Base-by-base conservation (phyloP, 1,140 invertebrate species). In the Myzus persicae region DNA sequence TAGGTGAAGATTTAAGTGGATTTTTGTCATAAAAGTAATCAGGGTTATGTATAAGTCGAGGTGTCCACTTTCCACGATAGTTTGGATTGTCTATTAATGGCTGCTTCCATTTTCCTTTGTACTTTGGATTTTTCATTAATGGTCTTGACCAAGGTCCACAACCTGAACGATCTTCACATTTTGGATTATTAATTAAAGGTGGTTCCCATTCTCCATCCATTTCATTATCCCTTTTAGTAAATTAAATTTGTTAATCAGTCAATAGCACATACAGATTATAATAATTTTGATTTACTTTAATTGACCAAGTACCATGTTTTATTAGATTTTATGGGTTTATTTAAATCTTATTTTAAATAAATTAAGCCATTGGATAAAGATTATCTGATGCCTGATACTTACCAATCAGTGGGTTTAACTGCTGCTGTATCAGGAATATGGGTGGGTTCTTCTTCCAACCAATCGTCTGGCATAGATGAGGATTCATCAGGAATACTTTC, bases 181-280 rank as follows among this genome's bases (percentile, higher is more conserved):
- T 96, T 0, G 99, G 98, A 96, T 99, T 99, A 93, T 97, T 96
- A 51, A 99, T 97, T 91, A 99, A 96, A 1, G 99, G 98, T 36
- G 99, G 97, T 95, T 99, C 99, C 99, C 99, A 99, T 95, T 98
- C 97, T 1, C 99, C 99, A 96, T 99, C 99, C 97, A 99, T 99
- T 94, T 99, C 98, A 88, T 97, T 96, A 95, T 99, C 99, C 97
- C 97, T 97, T 90, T 81, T 94, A 94, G 11, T 67, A 40, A 90
- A 54, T 31, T 31, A 31, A 42, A 89, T 46, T 87, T 31, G 44
- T 18, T 31, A 14, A 44, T n/a, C 38, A 82, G 5, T 76, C 31
- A 76, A 76, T 76, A 76, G 6, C 1, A n/a, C 31, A 14, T 67
- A 67, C 31, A 67, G 31, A 67, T 67, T 76, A n/a, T n/a, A 76